phyloP scores from a whole-genome alignment of 1,140 invertebrate genomes.

The Euura lappo region DNA sequence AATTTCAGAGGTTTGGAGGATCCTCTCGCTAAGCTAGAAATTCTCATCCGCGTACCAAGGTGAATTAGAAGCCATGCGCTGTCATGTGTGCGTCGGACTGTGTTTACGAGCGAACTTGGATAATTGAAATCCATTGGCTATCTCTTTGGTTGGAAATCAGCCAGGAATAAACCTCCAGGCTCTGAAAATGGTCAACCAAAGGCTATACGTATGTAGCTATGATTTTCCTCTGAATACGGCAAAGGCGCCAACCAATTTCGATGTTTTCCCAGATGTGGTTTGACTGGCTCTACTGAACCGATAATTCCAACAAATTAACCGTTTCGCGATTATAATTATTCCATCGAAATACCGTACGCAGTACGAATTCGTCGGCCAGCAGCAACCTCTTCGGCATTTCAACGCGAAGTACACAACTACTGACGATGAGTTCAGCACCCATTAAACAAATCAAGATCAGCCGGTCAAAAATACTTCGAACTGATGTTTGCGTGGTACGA shows the following conservation, averaged over 20 bases:
- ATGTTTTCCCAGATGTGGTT: not conserved
- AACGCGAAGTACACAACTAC: no score
- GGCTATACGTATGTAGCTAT: not conserved
- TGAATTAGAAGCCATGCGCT: not conserved
- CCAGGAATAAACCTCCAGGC: conserved; percentile 17
- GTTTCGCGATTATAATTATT: not conserved
- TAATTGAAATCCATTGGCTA: conserved; percentile 60
- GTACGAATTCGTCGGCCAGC: no score
- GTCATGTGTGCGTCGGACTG: not conserved
- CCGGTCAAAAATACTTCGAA: no score
- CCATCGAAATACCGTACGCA: no score
- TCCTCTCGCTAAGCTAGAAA: not conserved
- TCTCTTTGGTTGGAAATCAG: conserved; percentile 53
- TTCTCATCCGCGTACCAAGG: not conserved
- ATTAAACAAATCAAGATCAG: no score
- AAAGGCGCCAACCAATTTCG: not conserved
- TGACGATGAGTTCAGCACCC: no score
- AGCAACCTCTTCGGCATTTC: no score
- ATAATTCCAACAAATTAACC: conserved; percentile 1
- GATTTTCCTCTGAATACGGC: not conserved
- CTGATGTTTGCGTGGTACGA: no score
- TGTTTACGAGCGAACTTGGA: conserved; percentile 58
- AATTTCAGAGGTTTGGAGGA: no score
- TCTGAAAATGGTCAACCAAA: conserved; percentile 2
- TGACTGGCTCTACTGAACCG: not conserved